These are phyloP conservation scores for Aphaenogaster ashmeadi DNA, from an alignment of 1,140 invertebrate genomes.

Conservation along the genomic window DNA sequence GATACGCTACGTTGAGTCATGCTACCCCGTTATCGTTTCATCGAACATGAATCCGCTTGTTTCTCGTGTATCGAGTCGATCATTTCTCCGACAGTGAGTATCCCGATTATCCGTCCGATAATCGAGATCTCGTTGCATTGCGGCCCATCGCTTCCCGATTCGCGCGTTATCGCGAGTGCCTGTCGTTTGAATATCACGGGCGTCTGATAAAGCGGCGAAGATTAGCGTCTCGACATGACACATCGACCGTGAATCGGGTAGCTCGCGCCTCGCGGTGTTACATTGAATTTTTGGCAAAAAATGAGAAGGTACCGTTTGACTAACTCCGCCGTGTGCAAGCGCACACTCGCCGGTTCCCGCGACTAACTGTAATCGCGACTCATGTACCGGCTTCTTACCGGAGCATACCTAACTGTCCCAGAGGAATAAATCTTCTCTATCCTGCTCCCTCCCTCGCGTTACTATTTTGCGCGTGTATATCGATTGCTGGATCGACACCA, in stretches of 20 bases:
- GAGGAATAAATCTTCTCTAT: constrained; percentile 64
- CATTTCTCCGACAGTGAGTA: neutral
- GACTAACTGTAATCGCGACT: constrained; percentile 71
- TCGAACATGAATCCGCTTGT: neutral
- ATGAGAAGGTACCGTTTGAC: constrained; percentile 58
- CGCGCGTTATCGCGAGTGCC: neutral
- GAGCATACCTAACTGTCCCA: constrained; percentile 67
- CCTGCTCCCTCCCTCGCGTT: neutral
- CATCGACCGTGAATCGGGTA: neutral
- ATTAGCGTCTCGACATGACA: neutral
- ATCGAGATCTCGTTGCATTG: neutral
- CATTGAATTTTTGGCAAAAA: constrained; percentile 51
- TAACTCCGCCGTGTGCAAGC: neutral
- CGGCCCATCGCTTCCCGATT: neutral
- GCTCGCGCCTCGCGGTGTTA: neutral
- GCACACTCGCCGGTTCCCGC: constrained; percentile 25
- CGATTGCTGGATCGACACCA: neutral
- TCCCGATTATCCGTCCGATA: neutral
- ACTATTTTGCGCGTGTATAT: constrained; percentile 29
- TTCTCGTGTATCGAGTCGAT: neutral
- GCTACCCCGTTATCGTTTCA: constrained; percentile 13
- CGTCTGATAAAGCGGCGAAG: neutral
- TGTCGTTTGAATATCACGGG: neutral
- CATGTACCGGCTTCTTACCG: constrained; percentile 41
- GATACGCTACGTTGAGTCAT: neutral